phyloP scores from a whole-genome alignment of 2,888 invertebrate species.

The Heliothis peltigera region DNA sequence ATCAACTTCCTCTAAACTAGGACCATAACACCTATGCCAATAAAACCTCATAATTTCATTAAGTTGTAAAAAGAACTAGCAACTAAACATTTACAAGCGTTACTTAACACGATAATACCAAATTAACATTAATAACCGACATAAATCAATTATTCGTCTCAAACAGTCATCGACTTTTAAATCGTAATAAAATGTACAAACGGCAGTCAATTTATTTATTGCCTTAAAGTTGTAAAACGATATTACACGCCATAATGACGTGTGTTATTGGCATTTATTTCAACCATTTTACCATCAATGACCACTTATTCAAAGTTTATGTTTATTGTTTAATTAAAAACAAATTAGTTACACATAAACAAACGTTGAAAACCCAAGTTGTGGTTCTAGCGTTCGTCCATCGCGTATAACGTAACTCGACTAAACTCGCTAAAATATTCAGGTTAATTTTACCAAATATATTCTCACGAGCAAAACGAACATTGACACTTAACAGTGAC shows the following conservation, averaged over 20 bases:
- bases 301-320: conserved; percentile 83
- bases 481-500: conserved; percentile 46
- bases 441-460: conserved; percentile 23
- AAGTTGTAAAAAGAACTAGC: conserved; percentile 47
- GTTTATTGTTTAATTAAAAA: conserved; percentile 85
- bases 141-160: conserved; percentile 89
- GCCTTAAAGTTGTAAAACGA: conserved; percentile 89
- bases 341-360: conserved; percentile 76
- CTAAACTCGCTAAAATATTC: conserved; percentile 23
- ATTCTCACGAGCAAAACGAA: conserved; percentile 68
- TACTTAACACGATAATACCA: conserved; percentile 75
- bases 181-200: conserved; percentile 89
- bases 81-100: conserved; percentile 56
- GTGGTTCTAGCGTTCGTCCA: conserved; percentile 34
- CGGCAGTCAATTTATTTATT: conserved; percentile 89
- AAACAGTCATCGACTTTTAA: conserved; percentile 88
- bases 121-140: conserved; percentile 85
- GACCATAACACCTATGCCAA: conserved; percentile 1
- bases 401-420: conserved; percentile 11
- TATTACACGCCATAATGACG: conserved; percentile 89
- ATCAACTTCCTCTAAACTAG: neutral
- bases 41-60: conserved; percentile 20
- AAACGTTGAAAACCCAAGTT: conserved; percentile 47
- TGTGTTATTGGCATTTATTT: conserved; percentile 89
- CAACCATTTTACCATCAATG: conserved; percentile 85